Conservation (phyloP, 2,888 invertebrate genomes). For the Elysia crispata region DNA sequence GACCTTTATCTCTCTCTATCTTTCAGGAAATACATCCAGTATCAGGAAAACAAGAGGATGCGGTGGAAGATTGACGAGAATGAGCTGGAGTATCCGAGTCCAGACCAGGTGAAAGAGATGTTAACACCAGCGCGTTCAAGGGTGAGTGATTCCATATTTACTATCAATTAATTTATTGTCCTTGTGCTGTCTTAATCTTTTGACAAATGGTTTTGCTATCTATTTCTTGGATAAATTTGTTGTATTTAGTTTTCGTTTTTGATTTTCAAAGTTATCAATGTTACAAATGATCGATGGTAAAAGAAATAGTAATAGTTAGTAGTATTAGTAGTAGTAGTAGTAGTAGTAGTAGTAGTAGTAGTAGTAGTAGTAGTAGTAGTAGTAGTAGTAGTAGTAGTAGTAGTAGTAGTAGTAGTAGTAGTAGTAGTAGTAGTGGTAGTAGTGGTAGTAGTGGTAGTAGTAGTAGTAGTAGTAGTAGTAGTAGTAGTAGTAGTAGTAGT, state of each 20-base stretch:
- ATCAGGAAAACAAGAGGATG: constrained; percentile 96
- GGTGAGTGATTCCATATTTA: background rate
- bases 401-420: constrained; percentile 27
- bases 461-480: too few relatives aligned
- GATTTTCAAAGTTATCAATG: too few relatives aligned
- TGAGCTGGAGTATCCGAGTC: constrained; percentile 81
- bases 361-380: constrained; percentile 21
- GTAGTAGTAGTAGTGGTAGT: constrained; percentile 23
- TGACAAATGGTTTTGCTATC: background rate
- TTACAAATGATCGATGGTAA: too few relatives aligned
- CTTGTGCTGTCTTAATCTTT: background rate
- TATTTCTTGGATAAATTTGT: background rate
- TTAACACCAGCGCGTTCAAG: constrained; percentile 42
- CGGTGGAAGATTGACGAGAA: constrained; percentile 96
- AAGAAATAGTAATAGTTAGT: too few relatives aligned
- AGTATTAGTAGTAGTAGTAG: background rate
- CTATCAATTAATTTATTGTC: background rate
- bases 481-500: too few relatives aligned
- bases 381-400: constrained; percentile 27
- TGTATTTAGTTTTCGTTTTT: too few relatives aligned
- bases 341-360: constrained; percentile 17
- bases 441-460: background rate
- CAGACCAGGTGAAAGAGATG: constrained; percentile 45
- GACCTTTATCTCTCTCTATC: background rate
- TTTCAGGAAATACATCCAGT: constrained; percentile 94